phyloP scores from a whole-genome alignment of 2,797 vertebrate genomes.

The Lerista edwardsae region DNA sequence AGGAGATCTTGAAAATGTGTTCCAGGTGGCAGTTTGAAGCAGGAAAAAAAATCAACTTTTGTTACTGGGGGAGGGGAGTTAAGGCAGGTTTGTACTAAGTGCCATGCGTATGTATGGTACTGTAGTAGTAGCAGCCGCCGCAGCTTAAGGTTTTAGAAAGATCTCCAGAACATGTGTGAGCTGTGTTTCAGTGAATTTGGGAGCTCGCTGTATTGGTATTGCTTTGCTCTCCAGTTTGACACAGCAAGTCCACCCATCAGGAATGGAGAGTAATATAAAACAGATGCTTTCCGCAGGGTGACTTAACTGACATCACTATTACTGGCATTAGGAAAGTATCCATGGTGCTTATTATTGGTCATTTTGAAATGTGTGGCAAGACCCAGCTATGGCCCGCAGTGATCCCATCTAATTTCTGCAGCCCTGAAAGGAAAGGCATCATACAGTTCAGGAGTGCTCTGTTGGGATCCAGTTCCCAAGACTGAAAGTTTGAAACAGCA shows the following conservation, averaged over 20 bases:
- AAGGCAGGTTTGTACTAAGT: background rate
- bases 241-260: background rate
- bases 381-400: background rate
- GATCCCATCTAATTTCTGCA: slow-evolving; percentile 14
- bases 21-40: slow-evolving; percentile 27
- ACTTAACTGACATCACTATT: slow-evolving; percentile 1
- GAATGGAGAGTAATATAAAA: slow-evolving; percentile 11
- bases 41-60: background rate
- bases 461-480: background rate
- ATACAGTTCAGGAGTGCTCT: background rate
- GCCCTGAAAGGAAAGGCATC: background rate
- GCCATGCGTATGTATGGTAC: slow-evolving; percentile 6
- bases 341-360: slow-evolving; percentile 21
- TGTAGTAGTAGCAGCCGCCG: background rate
- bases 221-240: background rate
- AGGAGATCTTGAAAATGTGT: slow-evolving; percentile 25
- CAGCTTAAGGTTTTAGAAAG: slow-evolving; percentile 6
- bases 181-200: slow-evolving; percentile 5
- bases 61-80: background rate
- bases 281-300: slow-evolving; percentile 1
- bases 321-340: slow-evolving; percentile 2
- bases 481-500: slow-evolving; percentile 4
- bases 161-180: background rate
- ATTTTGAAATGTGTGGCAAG: slow-evolving; percentile 1
- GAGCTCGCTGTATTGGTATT: background rate